phyloP scores from a whole-genome alignment of 1,140 invertebrate genomes.

The Aradophagus sp. region DNA sequence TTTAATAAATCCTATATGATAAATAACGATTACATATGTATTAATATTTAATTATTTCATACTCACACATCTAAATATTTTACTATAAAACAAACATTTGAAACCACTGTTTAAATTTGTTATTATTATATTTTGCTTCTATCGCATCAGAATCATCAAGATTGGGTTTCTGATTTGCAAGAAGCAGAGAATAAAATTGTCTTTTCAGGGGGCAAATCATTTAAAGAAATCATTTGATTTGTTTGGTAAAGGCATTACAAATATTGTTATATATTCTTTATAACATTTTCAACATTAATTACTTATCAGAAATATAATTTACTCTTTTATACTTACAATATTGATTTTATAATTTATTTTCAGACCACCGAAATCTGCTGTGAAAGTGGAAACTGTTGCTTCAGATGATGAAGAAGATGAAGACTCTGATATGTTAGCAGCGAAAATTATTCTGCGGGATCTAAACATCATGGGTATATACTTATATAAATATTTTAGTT shows the following conservation, averaged over 20 bases:
- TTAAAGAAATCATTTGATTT: slow-evolving; percentile 58
- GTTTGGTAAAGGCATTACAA: slow-evolving; percentile 70
- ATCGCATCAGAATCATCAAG: slow-evolving; percentile 66
- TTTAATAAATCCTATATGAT: too few relatives aligned
- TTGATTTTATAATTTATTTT: slow-evolving; percentile 14
- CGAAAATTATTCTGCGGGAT: slow-evolving; percentile 75
- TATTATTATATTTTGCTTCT: slow-evolving; percentile 61
- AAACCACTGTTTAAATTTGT: too few relatives aligned
- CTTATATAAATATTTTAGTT: slow-evolving; percentile 8
- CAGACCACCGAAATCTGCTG: slow-evolving; percentile 66
- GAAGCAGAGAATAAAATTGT: slow-evolving; percentile 69
- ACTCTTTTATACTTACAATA: too few relatives aligned
- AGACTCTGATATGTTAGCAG: slow-evolving; percentile 73
- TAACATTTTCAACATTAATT: too few relatives aligned
- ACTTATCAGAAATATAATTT: too few relatives aligned
- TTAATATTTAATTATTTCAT: too few relatives aligned
- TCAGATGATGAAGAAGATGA: slow-evolving; percentile 74
- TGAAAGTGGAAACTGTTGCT: slow-evolving; percentile 60
- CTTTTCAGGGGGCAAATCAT: slow-evolving; percentile 65
- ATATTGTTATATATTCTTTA: not conserved
- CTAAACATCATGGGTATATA: slow-evolving; percentile 64
- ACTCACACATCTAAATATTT: too few relatives aligned
- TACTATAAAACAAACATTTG: too few relatives aligned
- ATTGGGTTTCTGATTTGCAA: slow-evolving; percentile 68
- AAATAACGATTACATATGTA: too few relatives aligned